Conservation (phyloP, 2,888 invertebrate genomes). For the Luperina testacea region DNA sequence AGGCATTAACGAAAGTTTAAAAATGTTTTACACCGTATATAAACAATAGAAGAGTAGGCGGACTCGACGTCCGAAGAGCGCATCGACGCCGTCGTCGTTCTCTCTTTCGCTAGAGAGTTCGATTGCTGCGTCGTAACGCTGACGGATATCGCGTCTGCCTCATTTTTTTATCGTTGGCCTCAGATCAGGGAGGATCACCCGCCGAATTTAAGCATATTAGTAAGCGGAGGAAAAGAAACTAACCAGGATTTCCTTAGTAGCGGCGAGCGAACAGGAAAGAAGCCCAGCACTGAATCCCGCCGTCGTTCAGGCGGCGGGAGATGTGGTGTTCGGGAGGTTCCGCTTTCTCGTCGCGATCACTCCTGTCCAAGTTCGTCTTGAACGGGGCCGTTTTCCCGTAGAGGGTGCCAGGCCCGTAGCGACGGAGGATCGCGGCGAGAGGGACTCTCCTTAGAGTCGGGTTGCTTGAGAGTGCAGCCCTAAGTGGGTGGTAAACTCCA, state of each 20-base stretch:
- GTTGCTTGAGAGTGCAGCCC: slow-evolving; percentile 91
- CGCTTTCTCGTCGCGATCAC: slow-evolving; percentile 70
- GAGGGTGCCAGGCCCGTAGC: too few relatives aligned
- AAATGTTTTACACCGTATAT: neutral
- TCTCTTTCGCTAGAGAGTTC: neutral
- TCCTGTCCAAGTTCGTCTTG: slow-evolving; percentile 86
- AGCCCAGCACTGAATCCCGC: slow-evolving; percentile 91
- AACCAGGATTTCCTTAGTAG: slow-evolving; percentile 80
- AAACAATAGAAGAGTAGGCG: too few relatives aligned
- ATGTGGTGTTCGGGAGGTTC: slow-evolving; percentile 90
- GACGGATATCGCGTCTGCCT: slow-evolving; percentile 63
- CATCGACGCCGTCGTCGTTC: too few relatives aligned
- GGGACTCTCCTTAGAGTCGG: too few relatives aligned
- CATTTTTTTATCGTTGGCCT: slow-evolving; percentile 72
- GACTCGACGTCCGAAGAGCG: too few relatives aligned
- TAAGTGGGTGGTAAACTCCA: slow-evolving; percentile 91
- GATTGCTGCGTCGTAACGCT: slow-evolving; percentile 23
- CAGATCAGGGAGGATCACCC: slow-evolving; percentile 60
- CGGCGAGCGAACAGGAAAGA: slow-evolving; percentile 86
- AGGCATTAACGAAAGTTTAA: too few relatives aligned
- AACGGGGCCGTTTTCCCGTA: too few relatives aligned
- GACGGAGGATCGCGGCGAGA: too few relatives aligned
- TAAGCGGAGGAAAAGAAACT: slow-evolving; percentile 93
- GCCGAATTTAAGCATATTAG: slow-evolving; percentile 92
- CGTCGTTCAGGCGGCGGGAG: slow-evolving; percentile 81